A percentile compares a stretch with the other conserved stretches of the same genome.
phyloP scores from a whole-genome alignment of 2,797 vertebrate genomes.

The Nannoperca australis region DNA sequence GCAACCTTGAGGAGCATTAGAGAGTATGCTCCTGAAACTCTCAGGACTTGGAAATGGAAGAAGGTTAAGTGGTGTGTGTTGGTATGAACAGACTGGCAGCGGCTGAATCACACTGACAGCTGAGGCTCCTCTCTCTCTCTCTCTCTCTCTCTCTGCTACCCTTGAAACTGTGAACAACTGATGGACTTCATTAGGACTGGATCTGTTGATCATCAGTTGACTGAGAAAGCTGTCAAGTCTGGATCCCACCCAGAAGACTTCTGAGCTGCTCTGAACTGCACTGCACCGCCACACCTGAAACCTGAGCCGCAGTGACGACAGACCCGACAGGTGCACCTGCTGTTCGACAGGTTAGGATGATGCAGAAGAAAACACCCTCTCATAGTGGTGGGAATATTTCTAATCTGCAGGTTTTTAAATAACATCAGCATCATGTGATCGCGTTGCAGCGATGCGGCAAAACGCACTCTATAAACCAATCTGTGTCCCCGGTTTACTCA shows the following conservation, averaged over 20 bases:
- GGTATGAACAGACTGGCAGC: slow-evolving; percentile 31
- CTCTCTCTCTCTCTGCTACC: neutral
- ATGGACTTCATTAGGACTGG: slow-evolving; percentile 29
- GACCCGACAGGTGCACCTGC: slow-evolving; percentile 38
- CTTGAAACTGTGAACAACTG: slow-evolving; percentile 7
- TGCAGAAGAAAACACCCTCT: neutral
- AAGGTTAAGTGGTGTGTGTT: slow-evolving; percentile 47
- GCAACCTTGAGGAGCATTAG: slow-evolving; percentile 60
- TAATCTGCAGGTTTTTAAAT: neutral
- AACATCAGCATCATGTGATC: slow-evolving; percentile 27
- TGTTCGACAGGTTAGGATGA: neutral
- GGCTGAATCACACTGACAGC: slow-evolving; percentile 44
- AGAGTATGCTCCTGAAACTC: slow-evolving; percentile 52
- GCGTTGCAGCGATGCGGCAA: slow-evolving; percentile 56
- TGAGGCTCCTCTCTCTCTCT: neutral
- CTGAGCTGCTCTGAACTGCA: slow-evolving; percentile 1
- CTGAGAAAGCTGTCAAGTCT: slow-evolving; percentile 10
- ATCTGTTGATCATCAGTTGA: slow-evolving; percentile 22
- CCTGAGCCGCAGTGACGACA: slow-evolving; percentile 24
- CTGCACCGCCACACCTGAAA: slow-evolving; percentile 54
- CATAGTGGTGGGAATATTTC: neutral
- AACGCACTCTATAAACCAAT: slow-evolving; percentile 4
- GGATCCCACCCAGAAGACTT: neutral
- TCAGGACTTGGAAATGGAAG: slow-evolving; percentile 22
- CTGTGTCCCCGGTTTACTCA: slow-evolving; percentile 55